Base-by-base conservation (phyloP, 2,797 vertebrate genomes). In the Poeciliopsis paucimaculata region DNA sequence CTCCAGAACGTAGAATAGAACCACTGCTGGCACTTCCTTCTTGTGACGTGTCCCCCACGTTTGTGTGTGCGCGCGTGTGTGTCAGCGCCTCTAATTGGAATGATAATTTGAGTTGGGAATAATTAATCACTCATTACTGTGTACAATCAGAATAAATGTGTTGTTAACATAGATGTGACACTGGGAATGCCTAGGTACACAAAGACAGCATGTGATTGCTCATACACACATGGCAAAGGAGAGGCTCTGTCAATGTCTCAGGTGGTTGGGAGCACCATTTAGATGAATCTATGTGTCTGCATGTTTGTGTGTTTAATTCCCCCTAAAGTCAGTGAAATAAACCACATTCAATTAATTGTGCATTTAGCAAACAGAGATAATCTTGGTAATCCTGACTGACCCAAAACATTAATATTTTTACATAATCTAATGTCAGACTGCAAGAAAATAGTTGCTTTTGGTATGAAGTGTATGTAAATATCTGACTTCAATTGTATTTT, bases 81-180 rank as follows among this genome's bases (percentile, higher is more conserved):
- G 78, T 72, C 60, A n/a, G 70, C 72, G 77, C 1, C 16, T n/a
- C 72, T 81, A 78, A 94, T 93, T 90, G 82, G 68, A 89, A 92
- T 93, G 90, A 86, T 93, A 95, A 95, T 92, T 92, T 89, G 87
- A 94, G 89, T 84, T 86, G 84, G 84, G 86, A 92, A 88, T 91
- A 95, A 95, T 95, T 93, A 94, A 92, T 93, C 91, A 89, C 84
- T 92, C 89, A 91, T 95, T 93, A 92, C 90, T 78, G 86, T 77
- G 89, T 88, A 91, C 90, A 90, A 82, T 90, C 85, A 90, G 88
- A 92, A 92, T 91, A 86, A 93, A 94, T 90, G 85, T 92, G 87
- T 89, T 88, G 89, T 92, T 91, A 90, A 93, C 87, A 88, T 81
- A 77, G 72, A 84, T 86, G 84, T 87, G 87, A 89, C 86, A 90